Base-by-base conservation (phyloP, 2,113 vertebrate genomes). In the Tiliqua scincoides region DNA sequence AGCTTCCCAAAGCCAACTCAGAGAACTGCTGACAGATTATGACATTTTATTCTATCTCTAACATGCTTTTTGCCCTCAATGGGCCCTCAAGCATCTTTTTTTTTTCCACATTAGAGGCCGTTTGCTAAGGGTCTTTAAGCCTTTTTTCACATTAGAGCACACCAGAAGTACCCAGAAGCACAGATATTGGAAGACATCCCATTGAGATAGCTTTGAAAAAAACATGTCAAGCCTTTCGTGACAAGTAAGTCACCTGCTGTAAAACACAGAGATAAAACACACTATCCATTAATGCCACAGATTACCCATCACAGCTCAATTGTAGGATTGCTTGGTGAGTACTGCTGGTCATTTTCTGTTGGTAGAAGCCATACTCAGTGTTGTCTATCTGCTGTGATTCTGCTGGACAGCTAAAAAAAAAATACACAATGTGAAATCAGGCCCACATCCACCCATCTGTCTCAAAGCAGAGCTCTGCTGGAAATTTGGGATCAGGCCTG, bases 121-220 rank as follows among this genome's bases (percentile, higher is more conserved):
- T 17, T 76, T 48, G 5, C 43, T n/a, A 2, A 12, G 27, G n/a
- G n/a, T 25, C 43, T 48, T 48, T 48, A n/a, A n/a, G n/a, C n/a
- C n/a, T 43, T 54, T 10, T 75, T 75, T 17, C 4, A 17, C 25
- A 30, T n/a, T 75, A 15, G 2, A n/a, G 27, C 27, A 30, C 15
- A 18, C 25, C 75, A 35, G n/a, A n/a, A 61, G n/a, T 12, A 30
- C 2, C 37, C 10, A 27, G 25, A 74, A 27, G 40, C 40, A 25
- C 20, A 27, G 40, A 48, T 11, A 48, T 48, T 48, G 14, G 72
- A 23, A 43, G 23, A 74, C 48, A 23, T 74, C 11, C 20, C 23
- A 14, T 74, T 27, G 25, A 75, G 76, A 62, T 76, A 88, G 81
- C 89, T 93, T 94, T 82, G 87, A 89, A 90, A 89, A 90, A 88